Conservation (phyloP, 2,888 invertebrate genomes). For the Hirtodrosophila trivittata region DNA sequence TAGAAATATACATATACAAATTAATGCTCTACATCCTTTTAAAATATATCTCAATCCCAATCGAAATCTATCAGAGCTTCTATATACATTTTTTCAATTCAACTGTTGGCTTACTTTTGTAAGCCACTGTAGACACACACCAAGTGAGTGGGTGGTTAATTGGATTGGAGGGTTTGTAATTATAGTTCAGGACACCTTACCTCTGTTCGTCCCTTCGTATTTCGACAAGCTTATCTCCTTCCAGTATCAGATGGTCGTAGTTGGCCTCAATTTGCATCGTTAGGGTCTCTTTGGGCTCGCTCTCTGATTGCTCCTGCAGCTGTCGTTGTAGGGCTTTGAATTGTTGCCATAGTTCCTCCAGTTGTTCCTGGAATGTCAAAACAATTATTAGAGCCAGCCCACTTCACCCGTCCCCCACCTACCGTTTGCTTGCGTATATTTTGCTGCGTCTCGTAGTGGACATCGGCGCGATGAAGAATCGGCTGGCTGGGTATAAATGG, state of each 20-base stretch:
- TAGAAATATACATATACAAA: too few species aligned
- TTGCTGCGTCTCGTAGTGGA: constrained; percentile 81
- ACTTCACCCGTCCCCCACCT: background rate
- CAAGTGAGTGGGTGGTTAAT: constrained; percentile 20
- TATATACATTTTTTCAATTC: too few species aligned
- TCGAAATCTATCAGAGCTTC: too few species aligned
- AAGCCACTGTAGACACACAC: constrained; percentile 22
- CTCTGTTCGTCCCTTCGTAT: constrained; percentile 80
- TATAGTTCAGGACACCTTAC: constrained; percentile 49
- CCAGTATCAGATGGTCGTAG: constrained; percentile 82
- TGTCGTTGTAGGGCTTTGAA: constrained; percentile 82
- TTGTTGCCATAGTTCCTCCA: constrained; percentile 83
- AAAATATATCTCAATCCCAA: too few species aligned
- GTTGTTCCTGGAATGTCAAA: constrained; percentile 62
- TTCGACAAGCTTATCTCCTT: constrained; percentile 82
- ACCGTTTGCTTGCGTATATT: constrained; percentile 82
- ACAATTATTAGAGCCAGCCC: constrained; percentile 11
- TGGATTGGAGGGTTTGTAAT: constrained; percentile 1
- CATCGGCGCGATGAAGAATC: constrained; percentile 79
- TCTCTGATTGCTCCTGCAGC: constrained; percentile 81
- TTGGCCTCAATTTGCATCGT: constrained; percentile 83
- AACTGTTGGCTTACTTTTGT: background rate
- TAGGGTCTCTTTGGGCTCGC: constrained; percentile 81
- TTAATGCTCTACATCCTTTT: too few species aligned
- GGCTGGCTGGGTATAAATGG: constrained; percentile 78